A percentile compares a stretch with the other conserved stretches of the same genome.
These are phyloP conservation scores for Galaxea fascicularis DNA, from an alignment of 92 coral and sea anemone genomes.

Conservation along the genomic window DNA sequence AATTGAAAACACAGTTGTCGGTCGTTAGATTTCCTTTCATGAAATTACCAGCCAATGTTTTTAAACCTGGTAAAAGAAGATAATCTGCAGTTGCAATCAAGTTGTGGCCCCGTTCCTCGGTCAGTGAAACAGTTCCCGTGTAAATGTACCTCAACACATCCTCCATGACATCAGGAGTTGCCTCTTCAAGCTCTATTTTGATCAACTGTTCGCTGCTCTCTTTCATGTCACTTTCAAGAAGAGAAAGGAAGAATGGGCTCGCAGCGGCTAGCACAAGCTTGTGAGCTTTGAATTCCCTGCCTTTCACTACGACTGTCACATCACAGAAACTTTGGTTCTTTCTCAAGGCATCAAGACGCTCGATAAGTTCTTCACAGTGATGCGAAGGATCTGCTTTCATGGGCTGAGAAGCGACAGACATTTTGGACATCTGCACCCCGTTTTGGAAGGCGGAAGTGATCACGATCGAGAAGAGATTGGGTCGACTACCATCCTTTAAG, in stretches of 20 bases:
- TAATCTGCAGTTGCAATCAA: conserved; percentile 84
- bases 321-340: conserved; percentile 46
- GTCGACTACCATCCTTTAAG: neutral
- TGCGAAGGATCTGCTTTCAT: neutral
- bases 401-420: neutral
- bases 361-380: conserved; percentile 15
- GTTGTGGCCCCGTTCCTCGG: conserved; percentile 67
- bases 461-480: neutral
- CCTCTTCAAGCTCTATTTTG: conserved; percentile 51
- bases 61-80: conserved; percentile 71
- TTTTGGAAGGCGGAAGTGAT: neutral
- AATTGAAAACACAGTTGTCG: conserved; percentile 66
- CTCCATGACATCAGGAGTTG: conserved; percentile 61
- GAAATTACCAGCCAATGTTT: conserved; percentile 65
- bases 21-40: conserved; percentile 64
- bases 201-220: conserved; percentile 63
- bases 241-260: conserved; percentile 68
- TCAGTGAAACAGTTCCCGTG: conserved; percentile 75
- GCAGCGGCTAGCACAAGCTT: conserved; percentile 67
- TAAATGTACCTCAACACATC: conserved; percentile 68
- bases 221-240: conserved; percentile 72
- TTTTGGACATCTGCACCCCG: neutral
- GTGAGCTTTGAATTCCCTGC: conserved; percentile 64
- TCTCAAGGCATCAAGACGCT: conserved; percentile 8
- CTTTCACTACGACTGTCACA: conserved; percentile 65